phyloP scores from a whole-genome alignment of 1,140 invertebrate genomes.

The Drosophila persimilis region DNA sequence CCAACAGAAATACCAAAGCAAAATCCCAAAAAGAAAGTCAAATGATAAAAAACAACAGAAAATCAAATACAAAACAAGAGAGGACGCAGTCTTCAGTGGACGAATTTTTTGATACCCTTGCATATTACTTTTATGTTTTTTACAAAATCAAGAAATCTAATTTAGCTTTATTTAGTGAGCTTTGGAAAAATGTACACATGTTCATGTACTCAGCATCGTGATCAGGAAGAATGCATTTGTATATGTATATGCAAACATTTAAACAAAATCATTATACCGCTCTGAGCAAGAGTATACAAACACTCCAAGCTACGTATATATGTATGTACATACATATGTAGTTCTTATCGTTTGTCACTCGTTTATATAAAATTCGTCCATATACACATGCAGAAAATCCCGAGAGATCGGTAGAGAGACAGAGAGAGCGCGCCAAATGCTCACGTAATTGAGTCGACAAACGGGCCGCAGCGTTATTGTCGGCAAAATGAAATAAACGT shows the following conservation, averaged over 20 bases:
- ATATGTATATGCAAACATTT: not conserved
- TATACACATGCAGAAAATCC: not conserved
- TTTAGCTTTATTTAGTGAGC: too few relatives aligned
- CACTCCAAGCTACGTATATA: not conserved
- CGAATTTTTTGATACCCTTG: too few relatives aligned
- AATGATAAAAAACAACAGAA: constrained; percentile 42
- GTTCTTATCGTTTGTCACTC: constrained; percentile 68
- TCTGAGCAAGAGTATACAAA: too few relatives aligned
- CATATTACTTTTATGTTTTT: too few relatives aligned
- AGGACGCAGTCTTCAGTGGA: too few relatives aligned
- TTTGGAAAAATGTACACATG: not conserved
- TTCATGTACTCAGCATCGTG: not conserved
- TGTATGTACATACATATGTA: not conserved
- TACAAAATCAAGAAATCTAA: too few relatives aligned
- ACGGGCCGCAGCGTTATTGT: constrained; percentile 27
- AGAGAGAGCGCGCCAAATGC: constrained; percentile 14
- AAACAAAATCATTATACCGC: too few relatives aligned
- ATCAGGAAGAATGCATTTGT: too few relatives aligned
- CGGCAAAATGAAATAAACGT: constrained; percentile 5
- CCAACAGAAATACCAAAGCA: constrained; percentile 15
- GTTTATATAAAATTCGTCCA: constrained; percentile 62
- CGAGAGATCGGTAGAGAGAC: too few relatives aligned
- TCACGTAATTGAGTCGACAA: constrained; percentile 59
- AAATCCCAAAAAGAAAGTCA: constrained; percentile 44
- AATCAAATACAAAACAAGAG: not conserved